A percentile compares a stretch with the other conserved stretches of the same genome.
phyloP scores from a whole-genome alignment of 2,888 invertebrate species.

The Callyntrura guangdongensis region DNA sequence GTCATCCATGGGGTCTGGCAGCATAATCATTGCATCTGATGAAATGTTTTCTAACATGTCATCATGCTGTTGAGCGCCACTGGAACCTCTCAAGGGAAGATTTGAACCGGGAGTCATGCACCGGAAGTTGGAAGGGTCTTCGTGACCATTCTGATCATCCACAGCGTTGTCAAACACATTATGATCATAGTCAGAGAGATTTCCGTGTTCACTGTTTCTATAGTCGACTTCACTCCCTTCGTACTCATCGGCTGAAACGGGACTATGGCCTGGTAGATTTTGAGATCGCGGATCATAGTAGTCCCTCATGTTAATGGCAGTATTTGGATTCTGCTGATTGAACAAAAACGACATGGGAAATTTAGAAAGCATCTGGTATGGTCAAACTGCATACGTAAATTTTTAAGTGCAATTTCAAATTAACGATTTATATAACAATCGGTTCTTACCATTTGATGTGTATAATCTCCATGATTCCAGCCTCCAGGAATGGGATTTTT shows the following conservation, averaged over 20 bases:
- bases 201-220: slow-evolving; percentile 67
- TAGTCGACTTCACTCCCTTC: slow-evolving; percentile 69
- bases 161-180: slow-evolving; percentile 61
- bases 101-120: slow-evolving; percentile 76
- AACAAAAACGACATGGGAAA: not conserved
- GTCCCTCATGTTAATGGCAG: slow-evolving; percentile 61
- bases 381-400: not conserved
- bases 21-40: slow-evolving; percentile 71
- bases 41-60: slow-evolving; percentile 73
- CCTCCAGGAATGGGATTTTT: slow-evolving; percentile 34
- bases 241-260: slow-evolving; percentile 72
- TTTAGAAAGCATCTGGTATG: too few relatives aligned
- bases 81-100: slow-evolving; percentile 51
- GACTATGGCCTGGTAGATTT: slow-evolving; percentile 74
- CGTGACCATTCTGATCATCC: slow-evolving; percentile 60
- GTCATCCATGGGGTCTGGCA: slow-evolving; percentile 58
- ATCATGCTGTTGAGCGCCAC: slow-evolving; percentile 42
- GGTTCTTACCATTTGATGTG: slow-evolving; percentile 54
- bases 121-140: slow-evolving; percentile 60
- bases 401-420: not conserved
- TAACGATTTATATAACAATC: not conserved
- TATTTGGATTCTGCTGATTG: slow-evolving; percentile 36
- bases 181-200: slow-evolving; percentile 71
- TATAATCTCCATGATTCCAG: slow-evolving; percentile 63
- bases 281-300: slow-evolving; percentile 74